Evolutionary conservation across 1,140 invertebrate species (phyloP).

Genomic region (Stenopsyche tienmushanensis): DNA sequence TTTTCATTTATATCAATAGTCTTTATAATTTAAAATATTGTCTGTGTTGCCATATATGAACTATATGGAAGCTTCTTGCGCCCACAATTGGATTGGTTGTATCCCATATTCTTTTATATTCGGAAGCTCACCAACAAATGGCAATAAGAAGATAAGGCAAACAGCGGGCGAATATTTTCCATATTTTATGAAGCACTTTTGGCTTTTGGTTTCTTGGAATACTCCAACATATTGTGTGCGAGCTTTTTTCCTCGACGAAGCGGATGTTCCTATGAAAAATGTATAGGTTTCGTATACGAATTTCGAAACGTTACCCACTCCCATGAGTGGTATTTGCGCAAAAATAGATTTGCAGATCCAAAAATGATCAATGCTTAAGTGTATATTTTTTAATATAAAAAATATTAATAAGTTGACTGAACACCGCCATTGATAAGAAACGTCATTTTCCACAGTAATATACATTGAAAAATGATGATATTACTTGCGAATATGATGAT

Average conservation of each 20-base stretch:
- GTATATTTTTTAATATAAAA: no score
- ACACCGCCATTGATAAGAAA: no score
- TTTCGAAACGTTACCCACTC: neutral
- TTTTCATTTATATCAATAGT: no score
- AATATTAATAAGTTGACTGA: no score
- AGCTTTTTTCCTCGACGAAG: neutral
- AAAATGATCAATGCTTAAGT: no score
- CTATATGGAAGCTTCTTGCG: no score
- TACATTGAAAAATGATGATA: no score
- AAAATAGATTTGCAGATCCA: no score
- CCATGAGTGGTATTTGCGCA: neutral
- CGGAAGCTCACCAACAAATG: constrained; percentile 34
- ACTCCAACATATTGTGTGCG: constrained; percentile 21
- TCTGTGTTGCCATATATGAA: no score
- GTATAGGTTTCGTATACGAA: neutral
- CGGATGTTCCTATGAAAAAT: constrained; percentile 12
- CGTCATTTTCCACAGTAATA: no score
- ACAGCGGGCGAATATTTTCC: constrained; percentile 40
- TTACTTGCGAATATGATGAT: no score
- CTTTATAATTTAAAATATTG: no score
- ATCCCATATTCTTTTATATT: constrained; percentile 32
- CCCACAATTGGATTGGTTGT: constrained; percentile 30
- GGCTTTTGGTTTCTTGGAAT: constrained; percentile 40
- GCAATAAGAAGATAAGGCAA: constrained; percentile 42
- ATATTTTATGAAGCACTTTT: constrained; percentile 42